Evolutionary conservation across 2,113 vertebrate genomes (phyloP), one percentile per base, ranked within the genome.

Genomic region (Rhabdornis inornatus): DNA sequence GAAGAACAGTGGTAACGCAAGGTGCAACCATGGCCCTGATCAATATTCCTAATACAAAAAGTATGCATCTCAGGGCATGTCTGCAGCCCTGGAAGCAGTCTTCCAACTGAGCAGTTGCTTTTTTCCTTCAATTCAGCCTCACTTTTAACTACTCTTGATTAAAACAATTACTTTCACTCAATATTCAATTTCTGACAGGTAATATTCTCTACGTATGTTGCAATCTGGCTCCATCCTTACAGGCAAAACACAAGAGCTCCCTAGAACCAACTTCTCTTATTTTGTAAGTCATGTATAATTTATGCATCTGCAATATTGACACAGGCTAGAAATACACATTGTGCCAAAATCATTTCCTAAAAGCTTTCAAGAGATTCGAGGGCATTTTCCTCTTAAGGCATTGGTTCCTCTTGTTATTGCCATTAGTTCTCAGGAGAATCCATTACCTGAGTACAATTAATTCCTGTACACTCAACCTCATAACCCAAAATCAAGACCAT

Each of bases 141-240:
- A 75, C 52, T 88, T 89, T 75, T 91, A 95, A 94, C 59, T 59
- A 66, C 59, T 90, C 80, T 74, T 94, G 82, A 96, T 92, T 93
- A 91, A 85, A 96, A 91, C 2, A 0, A 92, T 91, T 82, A 88
- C 53, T 92, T 95, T 81, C 64, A 81, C 70, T 93, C 90, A 91
- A 79, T 91, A 92, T 78, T 89, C 75, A 64, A 69, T 91, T 95
- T 83, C 89, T 92, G 74, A 96, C 68, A 94, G 61, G 64, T 89
- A 79, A 92, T 88, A 76, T 60, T 90, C 60, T 55, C 71, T 70
- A 56, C 23, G 59, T 37, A 49, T 40, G 30, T 68, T 81, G 65
- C 85, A 78, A 52, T 30, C 52, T 81, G 42, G 21, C 59, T 80
- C 40, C 55, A 31, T 74, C 66, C 63, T 96, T 79, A 66, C 66